Conservation (phyloP, 2,113 vertebrate species). For the Progne subis region DNA sequence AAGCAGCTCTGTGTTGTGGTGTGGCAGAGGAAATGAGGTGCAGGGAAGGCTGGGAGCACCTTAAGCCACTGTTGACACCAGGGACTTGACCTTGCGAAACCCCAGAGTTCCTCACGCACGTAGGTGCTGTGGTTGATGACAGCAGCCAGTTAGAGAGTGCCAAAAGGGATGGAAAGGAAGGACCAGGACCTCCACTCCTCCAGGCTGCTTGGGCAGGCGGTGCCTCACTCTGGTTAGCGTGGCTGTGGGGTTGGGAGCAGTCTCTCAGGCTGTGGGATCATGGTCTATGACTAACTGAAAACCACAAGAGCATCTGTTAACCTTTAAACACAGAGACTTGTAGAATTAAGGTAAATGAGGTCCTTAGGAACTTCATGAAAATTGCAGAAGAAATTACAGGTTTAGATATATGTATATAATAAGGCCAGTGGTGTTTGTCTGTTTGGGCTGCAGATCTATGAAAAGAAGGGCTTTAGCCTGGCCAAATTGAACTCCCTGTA, state of each 20-base stretch:
- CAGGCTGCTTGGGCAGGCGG: not conserved
- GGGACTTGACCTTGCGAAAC: not conserved
- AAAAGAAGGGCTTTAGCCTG: not conserved
- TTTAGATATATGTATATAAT: not conserved
- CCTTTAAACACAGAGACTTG: not conserved
- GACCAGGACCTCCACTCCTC: not conserved
- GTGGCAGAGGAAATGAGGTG: not conserved
- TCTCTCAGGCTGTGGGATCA: not conserved
- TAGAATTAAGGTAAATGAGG: not conserved
- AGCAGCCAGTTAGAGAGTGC: not conserved
- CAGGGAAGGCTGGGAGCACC: not conserved
- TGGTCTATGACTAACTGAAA: not conserved
- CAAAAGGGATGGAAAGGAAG: not conserved
- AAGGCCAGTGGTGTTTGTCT: not conserved
- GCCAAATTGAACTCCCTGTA: not conserved
- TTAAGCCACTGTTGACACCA: not conserved
- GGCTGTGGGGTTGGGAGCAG: not conserved
- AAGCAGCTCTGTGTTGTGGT: not conserved
- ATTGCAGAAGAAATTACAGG: constrained; percentile 4
- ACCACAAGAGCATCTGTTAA: not conserved
- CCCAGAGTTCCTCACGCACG: fast-evolving
- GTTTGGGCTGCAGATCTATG: not conserved
- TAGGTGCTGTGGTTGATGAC: not conserved
- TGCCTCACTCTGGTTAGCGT: fast-evolving
- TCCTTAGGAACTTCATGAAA: not conserved